These are phyloP conservation scores for Strongylocentrotus purpuratus DNA, from an alignment of 35 echinoderm and acorn worm species.

Conservation along the genomic window DNA sequence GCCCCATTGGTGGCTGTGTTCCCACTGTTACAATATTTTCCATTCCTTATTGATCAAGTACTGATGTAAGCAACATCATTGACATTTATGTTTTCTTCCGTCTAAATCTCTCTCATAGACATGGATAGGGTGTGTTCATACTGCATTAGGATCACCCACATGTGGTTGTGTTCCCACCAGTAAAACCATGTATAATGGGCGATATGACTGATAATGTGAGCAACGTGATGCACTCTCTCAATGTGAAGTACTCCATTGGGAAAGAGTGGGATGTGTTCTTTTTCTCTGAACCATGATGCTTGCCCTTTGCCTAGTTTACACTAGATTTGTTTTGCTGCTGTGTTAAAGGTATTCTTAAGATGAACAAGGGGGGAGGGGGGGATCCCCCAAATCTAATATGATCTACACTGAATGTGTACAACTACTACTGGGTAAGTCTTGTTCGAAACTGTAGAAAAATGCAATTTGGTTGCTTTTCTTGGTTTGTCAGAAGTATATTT, in stretches of 20 bases:
- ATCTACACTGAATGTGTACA: not conserved
- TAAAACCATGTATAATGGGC: not conserved
- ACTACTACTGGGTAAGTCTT: not conserved
- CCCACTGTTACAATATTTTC: not conserved
- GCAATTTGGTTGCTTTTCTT: too few relatives aligned
- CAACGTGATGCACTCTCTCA: not conserved
- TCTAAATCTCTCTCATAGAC: too few relatives aligned
- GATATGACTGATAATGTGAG: too few relatives aligned
- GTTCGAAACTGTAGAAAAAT: too few relatives aligned
- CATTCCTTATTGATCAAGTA: not conserved
- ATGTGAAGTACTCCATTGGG: not conserved
- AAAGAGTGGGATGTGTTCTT: not conserved
- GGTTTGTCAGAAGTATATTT: too few relatives aligned
- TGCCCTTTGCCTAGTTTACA: not conserved
- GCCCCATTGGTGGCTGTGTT: not conserved
- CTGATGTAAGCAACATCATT: not conserved
- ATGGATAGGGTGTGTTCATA: not conserved
- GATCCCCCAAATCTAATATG: too few relatives aligned
- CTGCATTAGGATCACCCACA: not conserved
- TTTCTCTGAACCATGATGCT: not conserved
- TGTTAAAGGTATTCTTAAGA: not conserved
- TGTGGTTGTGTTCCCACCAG: not conserved
- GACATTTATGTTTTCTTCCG: not conserved
- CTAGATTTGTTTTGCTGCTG: not conserved
- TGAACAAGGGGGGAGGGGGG: too few relatives aligned